phyloP scores from a whole-genome alignment of 2,888 invertebrate species.

The Hedya salicella region DNA sequence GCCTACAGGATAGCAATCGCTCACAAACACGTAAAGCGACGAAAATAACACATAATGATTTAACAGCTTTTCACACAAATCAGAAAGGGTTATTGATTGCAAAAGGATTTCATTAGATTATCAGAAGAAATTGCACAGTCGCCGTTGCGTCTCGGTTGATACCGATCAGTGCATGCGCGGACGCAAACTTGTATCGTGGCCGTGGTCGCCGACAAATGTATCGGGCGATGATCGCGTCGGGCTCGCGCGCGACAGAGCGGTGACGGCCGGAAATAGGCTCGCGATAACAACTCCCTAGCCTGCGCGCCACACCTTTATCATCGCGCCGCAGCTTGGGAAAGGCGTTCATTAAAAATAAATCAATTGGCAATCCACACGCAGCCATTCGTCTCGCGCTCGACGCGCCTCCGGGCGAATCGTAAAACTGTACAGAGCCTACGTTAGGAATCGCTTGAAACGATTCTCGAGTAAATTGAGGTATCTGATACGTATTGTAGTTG shows the following conservation, averaged over 20 bases:
- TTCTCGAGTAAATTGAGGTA: slow-evolving; percentile 59
- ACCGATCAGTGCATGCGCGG: slow-evolving; percentile 68
- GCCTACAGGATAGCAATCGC: slow-evolving; percentile 69
- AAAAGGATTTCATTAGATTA: slow-evolving; percentile 73
- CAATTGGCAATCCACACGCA: slow-evolving; percentile 65
- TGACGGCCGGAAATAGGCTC: slow-evolving; percentile 83
- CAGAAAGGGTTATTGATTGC: slow-evolving; percentile 57
- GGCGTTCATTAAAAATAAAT: slow-evolving; percentile 80
- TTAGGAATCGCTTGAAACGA: slow-evolving; percentile 51
- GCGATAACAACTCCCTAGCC: slow-evolving; percentile 81
- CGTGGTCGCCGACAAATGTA: slow-evolving; percentile 81
- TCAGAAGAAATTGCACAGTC: slow-evolving; percentile 72
- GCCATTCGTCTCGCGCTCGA: slow-evolving; percentile 56
- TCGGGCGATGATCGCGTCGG: slow-evolving; percentile 78
- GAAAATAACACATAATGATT: slow-evolving; percentile 63
- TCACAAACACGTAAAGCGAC: slow-evolving; percentile 67
- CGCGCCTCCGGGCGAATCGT: slow-evolving; percentile 58
- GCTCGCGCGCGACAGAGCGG: slow-evolving; percentile 64
- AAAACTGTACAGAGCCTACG: slow-evolving; percentile 57
- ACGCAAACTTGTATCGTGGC: slow-evolving; percentile 55
- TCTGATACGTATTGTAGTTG: slow-evolving; percentile 59
- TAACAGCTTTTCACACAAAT: slow-evolving; percentile 44
- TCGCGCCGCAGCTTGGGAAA: slow-evolving; percentile 74
- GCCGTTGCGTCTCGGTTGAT: slow-evolving; percentile 67
- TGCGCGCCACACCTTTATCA: slow-evolving; percentile 75